Evolutionary conservation across 2,888 invertebrate genomes (phyloP).

Genomic region (Leistus spinibarbis): DNA sequence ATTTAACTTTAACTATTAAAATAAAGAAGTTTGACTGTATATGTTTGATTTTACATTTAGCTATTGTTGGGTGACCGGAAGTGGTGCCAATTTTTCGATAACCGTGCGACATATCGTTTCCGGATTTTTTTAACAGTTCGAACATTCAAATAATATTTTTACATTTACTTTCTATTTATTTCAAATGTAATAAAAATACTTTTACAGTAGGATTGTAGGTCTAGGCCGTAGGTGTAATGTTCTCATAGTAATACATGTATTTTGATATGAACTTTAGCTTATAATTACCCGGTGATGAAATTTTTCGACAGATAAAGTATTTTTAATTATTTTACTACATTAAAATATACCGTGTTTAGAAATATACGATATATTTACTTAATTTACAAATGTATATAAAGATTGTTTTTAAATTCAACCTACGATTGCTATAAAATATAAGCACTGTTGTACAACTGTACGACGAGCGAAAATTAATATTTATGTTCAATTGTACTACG

Average conservation of each 20-base stretch:
- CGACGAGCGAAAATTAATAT: too few relatives aligned
- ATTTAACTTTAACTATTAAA: not conserved
- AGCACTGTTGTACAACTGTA: too few relatives aligned
- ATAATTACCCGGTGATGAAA: not conserved
- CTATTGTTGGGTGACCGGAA: slow-evolving; percentile 10
- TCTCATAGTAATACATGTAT: not conserved
- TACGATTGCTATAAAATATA: too few relatives aligned
- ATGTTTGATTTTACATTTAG: too few relatives aligned
- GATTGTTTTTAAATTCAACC: too few relatives aligned
- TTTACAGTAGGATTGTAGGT: not conserved
- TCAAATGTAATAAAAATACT: not conserved
- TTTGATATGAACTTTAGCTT: not conserved
- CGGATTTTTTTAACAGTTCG: not conserved
- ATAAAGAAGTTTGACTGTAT: too few relatives aligned
- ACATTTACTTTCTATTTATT: not conserved
- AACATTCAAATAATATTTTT: not conserved
- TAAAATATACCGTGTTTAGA: too few relatives aligned
- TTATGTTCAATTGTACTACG: not conserved
- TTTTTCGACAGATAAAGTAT: not conserved
- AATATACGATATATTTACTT: not conserved
- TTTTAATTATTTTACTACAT: not conserved
- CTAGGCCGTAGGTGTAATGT: not conserved
- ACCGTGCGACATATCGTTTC: slow-evolving; percentile 20
- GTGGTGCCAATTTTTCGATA: slow-evolving; percentile 18
- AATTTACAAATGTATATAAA: too few relatives aligned